Percentiles rank a stretch among this genome's conserved stretches.
These are phyloP conservation scores for Lasioglossum calceatum DNA, from an alignment of 2,888 invertebrate species.

Conservation along the genomic window DNA sequence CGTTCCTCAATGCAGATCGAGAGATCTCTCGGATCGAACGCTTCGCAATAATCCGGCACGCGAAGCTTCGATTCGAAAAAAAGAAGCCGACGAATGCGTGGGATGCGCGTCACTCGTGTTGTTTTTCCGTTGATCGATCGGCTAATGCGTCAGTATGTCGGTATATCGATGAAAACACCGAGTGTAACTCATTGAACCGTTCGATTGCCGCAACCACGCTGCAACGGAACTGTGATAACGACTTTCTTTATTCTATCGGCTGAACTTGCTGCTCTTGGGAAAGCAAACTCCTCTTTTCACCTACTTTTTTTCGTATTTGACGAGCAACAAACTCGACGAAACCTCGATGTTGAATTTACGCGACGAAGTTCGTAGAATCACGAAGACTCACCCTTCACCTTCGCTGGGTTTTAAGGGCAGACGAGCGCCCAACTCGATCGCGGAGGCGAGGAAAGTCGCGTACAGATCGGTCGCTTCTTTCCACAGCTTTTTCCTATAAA, in stretches of 20 bases:
- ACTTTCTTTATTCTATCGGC: neutral
- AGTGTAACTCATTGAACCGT: constrained; percentile 25
- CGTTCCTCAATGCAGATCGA: constrained; percentile 4
- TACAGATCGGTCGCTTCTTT: constrained; percentile 90
- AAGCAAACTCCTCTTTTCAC: neutral
- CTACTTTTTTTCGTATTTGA: neutral
- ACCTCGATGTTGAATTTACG: neutral
- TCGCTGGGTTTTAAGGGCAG: constrained; percentile 93
- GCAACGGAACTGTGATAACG: neutral
- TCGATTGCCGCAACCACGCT: constrained; percentile 21
- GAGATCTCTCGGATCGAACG: neutral
- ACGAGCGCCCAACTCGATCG: constrained; percentile 93
- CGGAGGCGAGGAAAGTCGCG: constrained; percentile 93
- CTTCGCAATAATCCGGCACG: neutral
- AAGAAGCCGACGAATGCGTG: constrained; percentile 52
- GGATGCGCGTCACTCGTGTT: constrained; percentile 69
- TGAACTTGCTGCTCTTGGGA: neutral
- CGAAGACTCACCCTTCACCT: constrained; percentile 90
- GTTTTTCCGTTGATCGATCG: constrained; percentile 70
- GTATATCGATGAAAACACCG: constrained; percentile 48
- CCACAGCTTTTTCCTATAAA: constrained; percentile 89
- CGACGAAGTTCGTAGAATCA: neutral
- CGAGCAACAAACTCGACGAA: neutral
- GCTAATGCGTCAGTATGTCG: constrained; percentile 60
- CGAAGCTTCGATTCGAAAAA: constrained; percentile 51